Base-by-base conservation (phyloP, 2,888 invertebrate species). In the Asteroscopus sphinx region DNA sequence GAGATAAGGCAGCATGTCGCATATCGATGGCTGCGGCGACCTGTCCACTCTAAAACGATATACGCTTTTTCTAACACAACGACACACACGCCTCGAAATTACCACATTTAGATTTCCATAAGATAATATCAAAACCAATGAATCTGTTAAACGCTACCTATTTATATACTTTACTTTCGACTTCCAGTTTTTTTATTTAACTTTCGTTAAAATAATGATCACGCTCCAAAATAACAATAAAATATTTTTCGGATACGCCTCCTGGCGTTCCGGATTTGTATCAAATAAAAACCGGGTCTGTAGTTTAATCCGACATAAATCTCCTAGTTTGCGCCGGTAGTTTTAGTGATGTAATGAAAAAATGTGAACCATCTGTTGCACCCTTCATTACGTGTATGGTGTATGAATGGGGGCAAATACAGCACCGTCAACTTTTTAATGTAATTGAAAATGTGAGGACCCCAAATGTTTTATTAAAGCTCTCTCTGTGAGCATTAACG, bases 311-410 rank as follows among this genome's bases (percentile, higher is more conserved):
- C 84, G 90, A 90, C 91, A 90, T 90, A 91, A 93, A 93, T 93
- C 91, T 90, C 83, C 77, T 83, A 82, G 83, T 85, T 80, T 80
- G 86, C 79, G 84, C 83, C 82, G 86, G 85, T 87, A 88, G 91
- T 89, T 91, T 83, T 86, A 85, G 81, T 82, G 84, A 86, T 85
- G 84, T 90, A 92, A 92, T 92, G 90, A 92, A 93, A 93, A 92
- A 92, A 93, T 92, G 80, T 82, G 82, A 79, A 91, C 91, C 93
- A 93, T 93, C 93, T 94, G 93, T 93, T 93, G 89, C 92, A 90
- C 93, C 93, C 93, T 93, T 91, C 92, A 91, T 92, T 92, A 90
- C 89, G 80, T 89, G 80, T 81, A 79, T 85, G 77, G 79, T 80
- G 81, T 77, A 84, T 87, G 86, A 88, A 90, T 88, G 85, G 90